phyloP scores from a whole-genome alignment of 2,113 vertebrate genomes.

The Hippocampus zosterae region DNA sequence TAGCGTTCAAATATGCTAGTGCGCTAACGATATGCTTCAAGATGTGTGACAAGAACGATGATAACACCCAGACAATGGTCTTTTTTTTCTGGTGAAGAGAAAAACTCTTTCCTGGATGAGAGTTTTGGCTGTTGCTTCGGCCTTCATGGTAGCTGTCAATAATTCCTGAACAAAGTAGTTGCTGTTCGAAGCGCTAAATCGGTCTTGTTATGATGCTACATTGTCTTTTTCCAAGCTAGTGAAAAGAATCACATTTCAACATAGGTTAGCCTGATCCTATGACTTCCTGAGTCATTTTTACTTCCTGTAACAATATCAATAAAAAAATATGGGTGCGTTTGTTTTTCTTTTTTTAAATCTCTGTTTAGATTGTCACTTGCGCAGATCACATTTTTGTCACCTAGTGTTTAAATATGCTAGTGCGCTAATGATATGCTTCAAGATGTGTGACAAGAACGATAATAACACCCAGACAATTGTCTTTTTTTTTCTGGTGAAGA shows the following conservation, averaged over 20 bases:
- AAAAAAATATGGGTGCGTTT: background rate
- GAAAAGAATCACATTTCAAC: background rate
- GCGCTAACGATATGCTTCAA: background rate
- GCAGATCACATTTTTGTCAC: too few species aligned
- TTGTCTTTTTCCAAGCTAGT: background rate
- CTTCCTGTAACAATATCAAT: background rate
- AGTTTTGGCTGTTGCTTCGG: too few species aligned
- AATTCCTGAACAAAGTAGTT: background rate
- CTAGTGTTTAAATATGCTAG: too few species aligned
- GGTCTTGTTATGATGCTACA: too few species aligned
- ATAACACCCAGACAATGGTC: background rate
- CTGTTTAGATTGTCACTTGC: background rate
- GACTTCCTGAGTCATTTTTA: background rate
- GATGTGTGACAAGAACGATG: background rate
- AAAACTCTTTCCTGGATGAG: too few species aligned
- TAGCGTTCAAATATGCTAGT: too few species aligned
- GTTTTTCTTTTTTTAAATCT: too few species aligned
- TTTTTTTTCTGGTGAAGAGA: too few species aligned
- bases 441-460: background rate
- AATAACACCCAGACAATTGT: background rate
- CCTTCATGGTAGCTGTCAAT: too few species aligned
- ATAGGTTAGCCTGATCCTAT: background rate
- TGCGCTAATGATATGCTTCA: background rate
- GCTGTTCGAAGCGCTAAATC: too few species aligned
- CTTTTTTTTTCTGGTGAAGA: too few species aligned